Evolutionary conservation across 2,113 vertebrate species (phyloP).

Genomic region (Pluvianellus socialis): DNA sequence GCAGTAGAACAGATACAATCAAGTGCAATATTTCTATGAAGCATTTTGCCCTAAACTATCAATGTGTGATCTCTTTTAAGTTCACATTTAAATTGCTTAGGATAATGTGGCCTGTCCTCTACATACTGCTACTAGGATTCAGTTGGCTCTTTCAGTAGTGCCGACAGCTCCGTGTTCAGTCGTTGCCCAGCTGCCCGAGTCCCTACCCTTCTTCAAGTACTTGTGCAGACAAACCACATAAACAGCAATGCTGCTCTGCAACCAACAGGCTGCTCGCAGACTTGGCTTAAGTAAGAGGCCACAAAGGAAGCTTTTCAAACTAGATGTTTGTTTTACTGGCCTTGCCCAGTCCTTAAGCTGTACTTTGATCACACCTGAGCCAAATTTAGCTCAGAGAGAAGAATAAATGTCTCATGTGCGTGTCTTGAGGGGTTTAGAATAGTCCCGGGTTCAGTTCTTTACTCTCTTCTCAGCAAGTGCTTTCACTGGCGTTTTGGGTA

Average conservation of each 20-base stretch:
- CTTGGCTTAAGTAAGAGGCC: neutral
- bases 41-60: neutral
- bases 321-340: neutral
- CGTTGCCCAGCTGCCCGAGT: neutral
- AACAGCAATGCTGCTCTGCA: neutral
- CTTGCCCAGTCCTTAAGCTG: slow-evolving; percentile 25
- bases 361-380: slow-evolving; percentile 42
- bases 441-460: neutral
- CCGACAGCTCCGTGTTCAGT: accelerated
- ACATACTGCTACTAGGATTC: accelerated
- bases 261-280: neutral
- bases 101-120: neutral
- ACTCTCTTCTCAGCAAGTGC: neutral
- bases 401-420: neutral
- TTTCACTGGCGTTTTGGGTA: neutral
- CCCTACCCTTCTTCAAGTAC: neutral
- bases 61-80: neutral
- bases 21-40: neutral
- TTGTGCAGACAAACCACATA: neutral
- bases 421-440: neutral
- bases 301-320: slow-evolving; percentile 25
- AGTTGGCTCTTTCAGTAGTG: neutral
- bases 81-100: neutral
- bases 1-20: neutral
- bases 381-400: neutral